Evolutionary conservation across 2,113 vertebrate species (phyloP), one percentile per base, ranked within the genome.

Genomic region (Telmatochromis bifrenatus): DNA sequence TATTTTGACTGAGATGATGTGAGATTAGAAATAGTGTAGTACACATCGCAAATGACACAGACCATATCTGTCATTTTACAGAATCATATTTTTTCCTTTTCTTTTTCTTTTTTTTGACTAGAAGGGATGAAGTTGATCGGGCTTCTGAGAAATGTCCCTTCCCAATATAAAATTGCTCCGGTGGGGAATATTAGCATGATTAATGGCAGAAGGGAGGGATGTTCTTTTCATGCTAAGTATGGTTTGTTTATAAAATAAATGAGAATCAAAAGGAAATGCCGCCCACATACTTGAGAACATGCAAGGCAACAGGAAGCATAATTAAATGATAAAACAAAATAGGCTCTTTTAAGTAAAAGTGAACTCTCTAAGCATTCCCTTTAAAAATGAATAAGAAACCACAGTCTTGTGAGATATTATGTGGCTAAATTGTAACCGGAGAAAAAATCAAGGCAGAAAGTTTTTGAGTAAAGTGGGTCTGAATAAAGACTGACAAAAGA

Each of bases 101-200:
- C 9, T 23, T 15, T 68, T 15, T 1, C 9, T 37, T 39, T 14
- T 47, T 47, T 51, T 62, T 60, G 31, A 65, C 31, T 65, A n/a
- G 31, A 65, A 35, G 1, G 14, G 70, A 28, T 75, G 2, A 15
- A 31, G 7, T 35, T 51, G 31, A 19, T 47, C 2, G 1, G 1
- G 21, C 21, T 70, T 56, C 83, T 86, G 86, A 73, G 42, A 86
- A 60, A 49, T 55, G 11, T 56, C 4, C 5, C 23, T 42, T 19
- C 26, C 15, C 5, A 33, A 21, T 42, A 17, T 33, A 83, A 73
- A 79, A 42, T 47, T 6, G 11, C 17, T 17, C 31, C 49, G 45
- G 33, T 47, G 58, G 58, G 82, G 26, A 62, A 65, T 56, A 79
- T 83, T 17, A 73, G 2, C 21, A 62, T 31, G 75, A 85, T 62